Base-by-base conservation (phyloP, 2,113 vertebrate species). In the Columba livia region DNA sequence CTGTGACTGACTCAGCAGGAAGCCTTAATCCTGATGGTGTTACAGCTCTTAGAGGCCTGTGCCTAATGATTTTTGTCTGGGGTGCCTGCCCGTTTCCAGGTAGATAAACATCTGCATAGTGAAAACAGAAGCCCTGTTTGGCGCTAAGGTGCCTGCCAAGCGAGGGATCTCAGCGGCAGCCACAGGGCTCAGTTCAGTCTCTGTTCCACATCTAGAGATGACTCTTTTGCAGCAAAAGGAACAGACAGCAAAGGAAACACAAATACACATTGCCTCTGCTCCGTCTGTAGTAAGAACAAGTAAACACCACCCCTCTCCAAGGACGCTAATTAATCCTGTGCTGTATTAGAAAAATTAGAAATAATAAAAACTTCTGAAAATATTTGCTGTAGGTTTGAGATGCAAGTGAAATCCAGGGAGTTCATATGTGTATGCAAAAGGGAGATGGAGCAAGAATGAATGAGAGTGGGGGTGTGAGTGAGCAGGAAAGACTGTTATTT, bases 51-150 rank as follows among this genome's bases (percentile, higher is more conserved):
- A 65, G 73, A 78, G 40, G n/a, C 50, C 73, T 54, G 6, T 54
- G 61, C 56, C 54, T 94, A 89, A 95, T 89, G 80, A 89, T 34
- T 89, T 95, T 58, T 92, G 86, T 81, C 96, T 79, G 70, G 31
- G 26, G 72, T 88, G 70, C 57, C 81, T 94, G 78, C 50, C 81
- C 67, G 61, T 92, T 95, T 92, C 70, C 90, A 96, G 91, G 90
- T 95, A 92, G 83, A 85, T 84, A 87, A 89, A 96, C 62, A 70
- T 56, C 64, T 64, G 54, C 0, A 0, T 29, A 87, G 83, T 6
- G 21, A 66, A 94, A 93, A 8, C 66, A 81, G 86, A 92, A 92
- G 70, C 40, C n/a, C 42, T 75, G 36, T 36, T 96, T 81, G 88
- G 77, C 50, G 61, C 70, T 31, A 65, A 83, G 58, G n/a, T 58